Evolutionary conservation across 2,797 vertebrate species (phyloP), one percentile per base, ranked within the genome.

Genomic region (Clarias platycephalus): DNA sequence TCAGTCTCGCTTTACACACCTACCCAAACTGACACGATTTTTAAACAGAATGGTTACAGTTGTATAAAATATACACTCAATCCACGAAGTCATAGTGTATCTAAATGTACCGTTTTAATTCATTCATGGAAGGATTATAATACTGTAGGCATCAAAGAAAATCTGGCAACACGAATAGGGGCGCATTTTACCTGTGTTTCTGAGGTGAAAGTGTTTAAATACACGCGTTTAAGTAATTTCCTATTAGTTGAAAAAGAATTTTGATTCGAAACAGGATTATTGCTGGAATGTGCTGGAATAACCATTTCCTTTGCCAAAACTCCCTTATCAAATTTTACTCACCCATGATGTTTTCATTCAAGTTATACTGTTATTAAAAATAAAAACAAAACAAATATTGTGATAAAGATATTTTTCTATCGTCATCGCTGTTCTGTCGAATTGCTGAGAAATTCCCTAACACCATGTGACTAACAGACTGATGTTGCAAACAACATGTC

Each of bases 381-480:
- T 7, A 62, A 37, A 63, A 37, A 15, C 22, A 37, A 77, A 60
- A 79, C 40, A 34, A 62, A 12, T 5, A 12, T 10, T 31, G 9
- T 44, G 34, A 63, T 63, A 34, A 18, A 37, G 26, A 40, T 79
- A 78, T 79, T 63, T 26, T 9, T 44, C 24, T 63, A 0, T 40
- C 31, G 57, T 44, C 58, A 77, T 60, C 57, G 37, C 12, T 37
- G 75, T 31, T 15, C 57, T 62, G 66, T 60, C 28, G 44, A 34
- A 15, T 7, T 20, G 24, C 53, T 16, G 79, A n/a, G 62, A 75
- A 75, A 76, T 85, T 75, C 72, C 37, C 5, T 1, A 22, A 49
- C n/a, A 18, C 44, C 31, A 20, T 49, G 79, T 81, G 62, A 60
- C n/a, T 77, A 75, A 81, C 78, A 80, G 26, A 22, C 16, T 34